These are phyloP conservation scores for Trissonchulus latispiculum DNA, from an alignment of 2,888 invertebrate species.

Conservation along the genomic window DNA sequence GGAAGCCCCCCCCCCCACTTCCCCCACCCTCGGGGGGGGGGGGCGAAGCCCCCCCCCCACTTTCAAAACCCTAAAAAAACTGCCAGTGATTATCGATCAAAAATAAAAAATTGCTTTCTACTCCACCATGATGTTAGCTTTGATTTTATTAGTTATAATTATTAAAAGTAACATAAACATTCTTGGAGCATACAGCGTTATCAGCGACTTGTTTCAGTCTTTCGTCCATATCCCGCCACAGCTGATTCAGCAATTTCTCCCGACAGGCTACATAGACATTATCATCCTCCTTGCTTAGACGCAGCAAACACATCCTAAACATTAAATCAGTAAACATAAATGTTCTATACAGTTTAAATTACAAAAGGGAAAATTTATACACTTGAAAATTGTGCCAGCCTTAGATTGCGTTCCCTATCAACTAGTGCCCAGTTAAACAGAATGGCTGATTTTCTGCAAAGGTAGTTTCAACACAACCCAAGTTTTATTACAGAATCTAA, in stretches of 20 bases:
- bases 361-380: too few relatives aligned
- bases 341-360: too few relatives aligned
- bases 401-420: too few relatives aligned
- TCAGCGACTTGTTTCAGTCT: not conserved
- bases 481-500: too few relatives aligned
- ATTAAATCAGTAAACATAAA: not conserved
- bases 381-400: too few relatives aligned
- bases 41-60: not conserved
- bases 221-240: conserved; percentile 7
- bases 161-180: not conserved
- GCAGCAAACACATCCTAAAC: conserved; percentile 13
- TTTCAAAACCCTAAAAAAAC: not conserved
- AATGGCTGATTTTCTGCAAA: too few relatives aligned
- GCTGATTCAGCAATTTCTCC: not conserved
- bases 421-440: too few relatives aligned
- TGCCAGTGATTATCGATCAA: not conserved
- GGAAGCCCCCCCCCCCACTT: too few relatives aligned
- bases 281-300: not conserved
- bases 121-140: not conserved
- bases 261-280: not conserved
- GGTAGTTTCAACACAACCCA: too few relatives aligned
- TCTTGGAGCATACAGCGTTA: not conserved
- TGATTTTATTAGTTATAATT: not conserved
- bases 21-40: too few relatives aligned
- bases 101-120: not conserved